These are phyloP conservation scores for Drosophila borborema DNA, from an alignment of 2,888 invertebrate species.

Conservation along the genomic window DNA sequence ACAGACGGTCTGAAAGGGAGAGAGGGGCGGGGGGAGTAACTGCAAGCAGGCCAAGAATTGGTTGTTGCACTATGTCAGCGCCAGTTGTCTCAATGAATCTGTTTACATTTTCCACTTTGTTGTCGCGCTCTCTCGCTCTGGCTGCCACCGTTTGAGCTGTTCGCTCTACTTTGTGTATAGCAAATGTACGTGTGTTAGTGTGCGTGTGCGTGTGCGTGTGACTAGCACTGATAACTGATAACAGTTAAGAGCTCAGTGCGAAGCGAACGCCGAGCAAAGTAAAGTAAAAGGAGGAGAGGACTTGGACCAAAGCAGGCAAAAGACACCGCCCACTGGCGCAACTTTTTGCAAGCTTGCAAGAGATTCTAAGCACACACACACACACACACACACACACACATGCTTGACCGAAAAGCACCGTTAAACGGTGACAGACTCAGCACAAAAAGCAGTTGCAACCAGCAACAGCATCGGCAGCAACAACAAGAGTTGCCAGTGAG, in stretches of 20 bases:
- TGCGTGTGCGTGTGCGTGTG: slow-evolving; percentile 21
- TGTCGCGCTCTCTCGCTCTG: slow-evolving; percentile 31
- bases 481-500: slow-evolving; percentile 44
- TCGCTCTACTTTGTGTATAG: slow-evolving; percentile 3
- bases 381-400: slow-evolving; percentile 18
- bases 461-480: slow-evolving; percentile 15
- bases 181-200: not conserved
- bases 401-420: slow-evolving; percentile 67
- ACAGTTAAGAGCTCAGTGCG: slow-evolving; percentile 44
- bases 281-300: slow-evolving; percentile 1
- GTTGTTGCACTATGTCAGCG: slow-evolving; percentile 69
- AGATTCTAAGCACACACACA: slow-evolving; percentile 34
- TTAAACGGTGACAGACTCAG: slow-evolving; percentile 68
- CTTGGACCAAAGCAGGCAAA: slow-evolving; percentile 24
- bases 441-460: slow-evolving; percentile 58
- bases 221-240: slow-evolving; percentile 68
- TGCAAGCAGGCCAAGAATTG: slow-evolving; percentile 5
- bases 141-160: not conserved
- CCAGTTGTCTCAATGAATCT: slow-evolving; percentile 76
- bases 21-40: no score
- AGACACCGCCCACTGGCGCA: slow-evolving; percentile 55
- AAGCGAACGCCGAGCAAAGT: not conserved
- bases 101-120: slow-evolving; percentile 72
- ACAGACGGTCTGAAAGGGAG: not conserved
- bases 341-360: slow-evolving; percentile 52